Evolutionary conservation across 2,888 invertebrate species (phyloP), one percentile per base, ranked within the genome.

Genomic region (Adelphocoris suturalis): DNA sequence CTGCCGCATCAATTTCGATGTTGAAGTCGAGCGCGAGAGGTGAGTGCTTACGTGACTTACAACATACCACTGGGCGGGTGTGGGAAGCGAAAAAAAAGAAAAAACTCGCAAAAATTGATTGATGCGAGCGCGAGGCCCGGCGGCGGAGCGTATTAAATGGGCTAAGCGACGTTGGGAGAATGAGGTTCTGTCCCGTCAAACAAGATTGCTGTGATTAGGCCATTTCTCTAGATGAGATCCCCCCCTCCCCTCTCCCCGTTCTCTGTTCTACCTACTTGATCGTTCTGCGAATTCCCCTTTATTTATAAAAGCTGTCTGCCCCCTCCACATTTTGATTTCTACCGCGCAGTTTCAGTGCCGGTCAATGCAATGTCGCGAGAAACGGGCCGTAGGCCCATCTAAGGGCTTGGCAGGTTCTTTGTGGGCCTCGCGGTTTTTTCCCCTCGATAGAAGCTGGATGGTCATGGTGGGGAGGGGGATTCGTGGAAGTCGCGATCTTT

Each of bases 41-140:
- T 37, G 47, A 27, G 82, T 52, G 82, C 82, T 23, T 82, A 82
- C 82, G 82, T 82, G 82, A 82, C 82, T 82, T 82, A 14, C 47
- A 82, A 52, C 82, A 52, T 52, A 82, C 82, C n/a, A 19, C 48
- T 52, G 82, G 52, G 82, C 82, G 48, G n/a, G 11, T 52, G 52
- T 68, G 19, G 57, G 46, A 52, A n/a, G 78, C 52, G 23, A 52
- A 82, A 52, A 82, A 52, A 46, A 82, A 52, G 37, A 82, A 82
- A 23, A 82, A 82, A 52, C 52, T 82, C 23, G 82, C 82, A 27
- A 82, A 82, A 82, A 52, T 47, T 82, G 82, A 82, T 82, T 82
- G 82, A 82, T 82, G 47, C 52, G 19, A 52, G 47, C 47, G 52
- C 47, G 82, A 52, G 52, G 19, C 82, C 82, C 23, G 52, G 68